These are phyloP conservation scores for Luperina testacea DNA, from an alignment of 2,888 invertebrate genomes.

Conservation along the genomic window DNA sequence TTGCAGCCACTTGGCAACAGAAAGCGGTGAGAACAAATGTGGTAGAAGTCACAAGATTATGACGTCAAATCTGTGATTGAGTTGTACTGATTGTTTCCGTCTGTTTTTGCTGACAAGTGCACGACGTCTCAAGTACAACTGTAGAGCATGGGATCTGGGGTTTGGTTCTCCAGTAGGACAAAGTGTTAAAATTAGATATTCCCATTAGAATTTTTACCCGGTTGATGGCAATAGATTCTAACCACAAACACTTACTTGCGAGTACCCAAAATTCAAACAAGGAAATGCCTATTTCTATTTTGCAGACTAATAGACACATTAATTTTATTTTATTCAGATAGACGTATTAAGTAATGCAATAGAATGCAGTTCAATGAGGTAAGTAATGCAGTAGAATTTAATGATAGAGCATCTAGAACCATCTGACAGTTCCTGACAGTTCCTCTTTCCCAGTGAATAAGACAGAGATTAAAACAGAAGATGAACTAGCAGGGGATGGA, in stretches of 20 bases:
- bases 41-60: slow-evolving; percentile 59
- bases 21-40: slow-evolving; percentile 64
- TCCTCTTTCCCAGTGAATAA: background rate
- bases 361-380: background rate
- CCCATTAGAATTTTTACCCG: background rate
- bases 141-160: too few species aligned
- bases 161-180: background rate
- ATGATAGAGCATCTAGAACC: background rate
- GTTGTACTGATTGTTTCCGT: background rate
- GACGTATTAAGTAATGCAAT: background rate
- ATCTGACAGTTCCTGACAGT: background rate
- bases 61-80: background rate
- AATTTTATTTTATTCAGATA: background rate
- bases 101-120: background rate
- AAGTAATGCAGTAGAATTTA: background rate
- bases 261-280: background rate
- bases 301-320: background rate
- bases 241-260: background rate
- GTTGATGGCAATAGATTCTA: background rate
- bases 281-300: background rate
- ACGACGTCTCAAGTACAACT: background rate
- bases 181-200: background rate
- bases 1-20: slow-evolving; percentile 82
- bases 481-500: too few species aligned
- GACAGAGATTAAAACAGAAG: too few species aligned